phyloP scores from a whole-genome alignment of 2,888 invertebrate species.

The Diplolepis rosae region DNA sequence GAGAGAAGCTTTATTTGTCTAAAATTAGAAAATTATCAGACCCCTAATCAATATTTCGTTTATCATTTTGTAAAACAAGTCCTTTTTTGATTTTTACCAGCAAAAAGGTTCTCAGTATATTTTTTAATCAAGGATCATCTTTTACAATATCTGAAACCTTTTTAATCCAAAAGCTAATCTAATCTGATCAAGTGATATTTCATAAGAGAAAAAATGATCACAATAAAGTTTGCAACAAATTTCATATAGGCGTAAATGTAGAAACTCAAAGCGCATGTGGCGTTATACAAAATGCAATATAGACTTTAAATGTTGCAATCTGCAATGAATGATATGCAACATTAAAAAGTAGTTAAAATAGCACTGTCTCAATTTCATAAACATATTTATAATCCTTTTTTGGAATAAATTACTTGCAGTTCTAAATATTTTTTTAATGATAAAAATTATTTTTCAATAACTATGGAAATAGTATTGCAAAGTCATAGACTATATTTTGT shows the following conservation, averaged over 20 bases:
- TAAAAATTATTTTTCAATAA: no score
- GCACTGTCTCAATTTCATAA: neutral
- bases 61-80: no score
- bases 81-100: no score
- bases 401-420: neutral
- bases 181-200: neutral
- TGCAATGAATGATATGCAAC: neutral
- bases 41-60: no score
- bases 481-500: neutral
- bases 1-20: no score
- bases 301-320: neutral
- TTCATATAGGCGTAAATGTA: neutral
- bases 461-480: no score
- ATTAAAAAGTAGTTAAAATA: neutral
- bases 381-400: neutral
- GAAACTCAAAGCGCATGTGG: slow-evolving; percentile 1
- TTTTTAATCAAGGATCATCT: no score
- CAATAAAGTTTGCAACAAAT: neutral
- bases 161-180: neutral
- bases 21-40: no score
- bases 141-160: no score
- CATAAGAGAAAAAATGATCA: neutral
- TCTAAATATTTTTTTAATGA: no score
- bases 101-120: no score
- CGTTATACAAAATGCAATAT: neutral